phyloP scores from a whole-genome alignment of 2,113 vertebrate species.

The Brachyhypopomus occidentalis region DNA sequence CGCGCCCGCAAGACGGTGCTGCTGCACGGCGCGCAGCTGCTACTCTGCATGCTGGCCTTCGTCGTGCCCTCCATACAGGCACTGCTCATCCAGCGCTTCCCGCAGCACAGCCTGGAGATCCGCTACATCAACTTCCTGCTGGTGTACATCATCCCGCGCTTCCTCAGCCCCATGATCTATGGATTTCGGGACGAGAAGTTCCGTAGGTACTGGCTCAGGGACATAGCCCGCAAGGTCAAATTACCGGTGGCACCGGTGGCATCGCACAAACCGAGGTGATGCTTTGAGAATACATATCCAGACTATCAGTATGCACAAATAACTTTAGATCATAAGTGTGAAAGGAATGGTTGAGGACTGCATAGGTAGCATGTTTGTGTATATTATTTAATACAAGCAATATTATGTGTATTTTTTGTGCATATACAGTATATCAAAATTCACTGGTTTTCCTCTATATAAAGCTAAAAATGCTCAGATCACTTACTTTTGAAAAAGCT shows the following conservation, averaged over 20 bases:
- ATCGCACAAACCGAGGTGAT: constrained; percentile 41
- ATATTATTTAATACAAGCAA: not conserved
- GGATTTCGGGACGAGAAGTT: constrained; percentile 76
- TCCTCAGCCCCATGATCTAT: constrained; percentile 77
- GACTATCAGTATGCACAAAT: not conserved
- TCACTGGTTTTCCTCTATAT: too few relatives aligned
- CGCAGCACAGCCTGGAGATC: constrained; percentile 69
- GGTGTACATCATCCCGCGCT: constrained; percentile 77
- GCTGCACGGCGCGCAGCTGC: constrained; percentile 73
- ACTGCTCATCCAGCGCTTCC: constrained; percentile 72
- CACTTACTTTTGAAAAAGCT: too few relatives aligned
- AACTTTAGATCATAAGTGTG: not conserved
- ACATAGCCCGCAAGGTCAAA: constrained; percentile 50
- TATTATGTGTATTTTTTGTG: not conserved
- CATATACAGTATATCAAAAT: too few relatives aligned
- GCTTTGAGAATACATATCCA: not conserved
- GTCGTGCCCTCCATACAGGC: constrained; percentile 76
- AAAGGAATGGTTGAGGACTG: not conserved
- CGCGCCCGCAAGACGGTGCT: constrained; percentile 75
- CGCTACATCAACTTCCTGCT: constrained; percentile 76
- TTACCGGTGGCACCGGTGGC: constrained; percentile 51
- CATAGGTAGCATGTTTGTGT: not conserved
- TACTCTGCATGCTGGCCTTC: constrained; percentile 77
- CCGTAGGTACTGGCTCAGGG: constrained; percentile 69
- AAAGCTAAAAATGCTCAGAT: too few relatives aligned